phyloP scores from a whole-genome alignment of 1,140 invertebrate species.

The Belonocnema kinseyi region DNA sequence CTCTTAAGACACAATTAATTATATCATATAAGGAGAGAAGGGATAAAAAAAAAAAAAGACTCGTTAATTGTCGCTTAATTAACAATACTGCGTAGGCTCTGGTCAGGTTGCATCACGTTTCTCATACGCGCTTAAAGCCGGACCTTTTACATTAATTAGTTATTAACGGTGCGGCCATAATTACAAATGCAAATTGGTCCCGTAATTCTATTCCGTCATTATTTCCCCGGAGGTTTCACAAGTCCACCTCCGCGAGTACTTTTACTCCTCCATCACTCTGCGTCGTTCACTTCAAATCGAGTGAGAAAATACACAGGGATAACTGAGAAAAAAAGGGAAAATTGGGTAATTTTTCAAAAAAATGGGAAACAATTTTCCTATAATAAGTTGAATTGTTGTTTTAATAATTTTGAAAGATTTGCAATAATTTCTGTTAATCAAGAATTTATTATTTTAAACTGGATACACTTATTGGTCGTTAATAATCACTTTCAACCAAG shows the following conservation, averaged over 20 bases:
- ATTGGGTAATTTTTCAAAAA: too few relatives aligned
- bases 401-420: too few relatives aligned
- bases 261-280: constrained; percentile 52
- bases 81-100: constrained; percentile 40
- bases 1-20: too few relatives aligned
- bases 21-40: neutral
- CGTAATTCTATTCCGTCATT: constrained; percentile 57
- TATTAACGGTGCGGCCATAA: constrained; percentile 49
- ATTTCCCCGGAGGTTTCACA: constrained; percentile 51
- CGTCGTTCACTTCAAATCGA: neutral
- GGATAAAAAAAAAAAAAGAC: constrained; percentile 39
- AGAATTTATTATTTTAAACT: too few relatives aligned
- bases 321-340: too few relatives aligned
- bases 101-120: constrained; percentile 46
- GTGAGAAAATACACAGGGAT: neutral
- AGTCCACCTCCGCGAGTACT: constrained; percentile 42
- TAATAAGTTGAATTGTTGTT: too few relatives aligned
- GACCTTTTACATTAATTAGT: constrained; percentile 51
- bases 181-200: constrained; percentile 59
- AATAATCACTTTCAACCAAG: too few relatives aligned
- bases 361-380: too few relatives aligned
- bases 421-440: too few relatives aligned
- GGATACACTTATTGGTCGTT: too few relatives aligned
- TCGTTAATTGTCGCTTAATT: constrained; percentile 53
- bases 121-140: constrained; percentile 36